phyloP scores from a whole-genome alignment of 1,140 invertebrate genomes.

The Drosophila willistoni region DNA sequence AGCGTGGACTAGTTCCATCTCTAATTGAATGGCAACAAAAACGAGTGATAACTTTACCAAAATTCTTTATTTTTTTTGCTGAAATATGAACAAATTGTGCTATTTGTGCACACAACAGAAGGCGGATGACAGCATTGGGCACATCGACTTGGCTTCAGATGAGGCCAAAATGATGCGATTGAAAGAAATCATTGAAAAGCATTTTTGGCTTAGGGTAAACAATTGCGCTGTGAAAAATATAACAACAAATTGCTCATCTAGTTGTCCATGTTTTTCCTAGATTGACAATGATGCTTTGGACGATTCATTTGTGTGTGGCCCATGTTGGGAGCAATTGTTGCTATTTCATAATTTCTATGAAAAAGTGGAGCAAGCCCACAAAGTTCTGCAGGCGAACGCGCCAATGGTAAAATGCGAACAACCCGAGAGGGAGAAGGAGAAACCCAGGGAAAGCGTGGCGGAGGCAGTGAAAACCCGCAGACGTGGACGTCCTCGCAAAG shows the following conservation, averaged over 20 bases:
- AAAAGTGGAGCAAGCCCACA: constrained; percentile 58
- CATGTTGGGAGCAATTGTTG: constrained; percentile 60
- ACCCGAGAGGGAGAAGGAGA: not conserved
- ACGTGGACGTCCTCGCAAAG: constrained; percentile 65
- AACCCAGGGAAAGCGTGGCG: constrained; percentile 49
- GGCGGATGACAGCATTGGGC: constrained; percentile 33
- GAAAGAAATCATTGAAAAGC: constrained; percentile 57
- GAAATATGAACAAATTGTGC: constrained; percentile 12
- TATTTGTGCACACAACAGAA: constrained; percentile 41
- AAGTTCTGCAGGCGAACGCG: not conserved
- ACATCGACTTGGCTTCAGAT: constrained; percentile 49
- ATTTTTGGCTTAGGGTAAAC: constrained; percentile 66
- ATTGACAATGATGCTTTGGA: constrained; percentile 12
- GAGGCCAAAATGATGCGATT: constrained; percentile 50
- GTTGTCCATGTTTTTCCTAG: constrained; percentile 22
- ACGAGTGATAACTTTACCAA: not conserved
- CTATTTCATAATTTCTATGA: constrained; percentile 67
- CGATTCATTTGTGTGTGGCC: constrained; percentile 48
- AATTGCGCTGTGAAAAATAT: not conserved
- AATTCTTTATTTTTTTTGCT: constrained; percentile 1
- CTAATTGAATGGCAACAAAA: not conserved
- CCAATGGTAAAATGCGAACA: not conserved
- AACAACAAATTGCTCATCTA: not conserved
- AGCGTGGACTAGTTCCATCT: not conserved
- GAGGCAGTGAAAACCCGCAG: constrained; percentile 57